A percentile compares a stretch with the other conserved stretches of the same genome.
phyloP scores from a whole-genome alignment of 2,113 vertebrate genomes.

The Mohoua ochrocephala region DNA sequence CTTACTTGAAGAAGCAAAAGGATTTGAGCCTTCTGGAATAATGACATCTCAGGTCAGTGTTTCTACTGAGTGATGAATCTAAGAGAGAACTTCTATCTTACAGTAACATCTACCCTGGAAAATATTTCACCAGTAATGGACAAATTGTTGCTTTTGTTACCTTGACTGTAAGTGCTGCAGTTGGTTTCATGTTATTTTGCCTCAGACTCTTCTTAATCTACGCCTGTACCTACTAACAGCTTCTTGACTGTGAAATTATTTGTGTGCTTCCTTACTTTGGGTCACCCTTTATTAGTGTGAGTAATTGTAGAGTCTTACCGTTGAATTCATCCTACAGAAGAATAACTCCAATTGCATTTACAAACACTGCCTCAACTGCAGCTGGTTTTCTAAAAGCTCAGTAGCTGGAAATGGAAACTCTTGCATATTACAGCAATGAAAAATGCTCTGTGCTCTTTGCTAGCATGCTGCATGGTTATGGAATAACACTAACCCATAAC shows the following conservation, averaged over 20 bases:
- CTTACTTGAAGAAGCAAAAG: constrained; percentile 89
- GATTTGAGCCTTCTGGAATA: constrained; percentile 77
- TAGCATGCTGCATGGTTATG: neutral
- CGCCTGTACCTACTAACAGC: neutral
- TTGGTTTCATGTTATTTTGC: neutral
- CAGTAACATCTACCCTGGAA: neutral
- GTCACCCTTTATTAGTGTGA: neutral
- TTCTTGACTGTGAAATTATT: neutral
- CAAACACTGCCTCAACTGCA: neutral
- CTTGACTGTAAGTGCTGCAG: neutral
- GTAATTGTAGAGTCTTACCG: neutral
- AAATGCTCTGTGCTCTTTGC: neutral
- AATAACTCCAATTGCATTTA: neutral
- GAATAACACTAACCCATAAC: neutral
- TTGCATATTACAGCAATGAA: neutral
- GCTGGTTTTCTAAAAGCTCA: neutral
- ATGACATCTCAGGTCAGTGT: constrained; percentile 72
- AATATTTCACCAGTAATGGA: neutral
- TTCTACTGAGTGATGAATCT: neutral
- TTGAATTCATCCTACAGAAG: neutral
- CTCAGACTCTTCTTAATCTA: neutral
- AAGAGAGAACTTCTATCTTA: neutral
- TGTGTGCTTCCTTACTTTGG: neutral
- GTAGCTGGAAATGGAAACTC: neutral
- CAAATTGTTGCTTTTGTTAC: neutral